Conservation (phyloP, 2,888 invertebrate species). For the Pilophorus perplexus region DNA sequence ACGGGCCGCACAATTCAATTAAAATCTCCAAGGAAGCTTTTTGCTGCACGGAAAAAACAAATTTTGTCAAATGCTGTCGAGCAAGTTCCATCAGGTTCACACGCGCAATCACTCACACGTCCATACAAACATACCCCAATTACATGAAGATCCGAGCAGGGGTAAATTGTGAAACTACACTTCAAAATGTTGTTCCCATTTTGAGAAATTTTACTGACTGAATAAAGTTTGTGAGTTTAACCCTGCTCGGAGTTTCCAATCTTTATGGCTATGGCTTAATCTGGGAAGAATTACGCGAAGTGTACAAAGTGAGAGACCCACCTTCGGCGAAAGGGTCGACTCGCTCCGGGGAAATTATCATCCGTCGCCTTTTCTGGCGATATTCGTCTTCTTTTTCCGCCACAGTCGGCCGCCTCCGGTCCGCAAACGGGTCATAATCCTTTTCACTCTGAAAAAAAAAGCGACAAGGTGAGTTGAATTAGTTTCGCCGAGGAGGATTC, state of each 20-base stretch:
- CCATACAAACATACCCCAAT: conserved; percentile 38
- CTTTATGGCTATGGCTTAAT: too few species aligned
- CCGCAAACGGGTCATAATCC: conserved; percentile 93
- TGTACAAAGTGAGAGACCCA: conserved; percentile 56
- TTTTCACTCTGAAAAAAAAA: conserved; percentile 70
- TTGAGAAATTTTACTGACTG: too few species aligned
- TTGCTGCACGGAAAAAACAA: conserved; percentile 26
- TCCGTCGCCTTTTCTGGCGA: conserved; percentile 77
- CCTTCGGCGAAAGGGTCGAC: conserved; percentile 98
- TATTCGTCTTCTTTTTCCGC: conserved; percentile 98
- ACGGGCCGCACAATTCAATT: too few species aligned
- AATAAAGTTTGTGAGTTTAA: too few species aligned
- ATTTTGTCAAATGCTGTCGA: background rate
- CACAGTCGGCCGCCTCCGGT: conserved; percentile 84
- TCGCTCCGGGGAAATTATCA: conserved; percentile 94
- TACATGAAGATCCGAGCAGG: conserved; percentile 1
- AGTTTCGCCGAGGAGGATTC: background rate
- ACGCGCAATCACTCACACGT: conserved; percentile 20
- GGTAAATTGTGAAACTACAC: too few species aligned
- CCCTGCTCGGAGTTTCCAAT: too few species aligned
- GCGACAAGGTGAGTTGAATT: background rate
- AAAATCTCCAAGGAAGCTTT: conserved; percentile 28
- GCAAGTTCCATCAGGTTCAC: conserved; percentile 13
- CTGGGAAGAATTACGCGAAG: too few species aligned
- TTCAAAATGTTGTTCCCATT: too few species aligned